These are phyloP conservation scores for Eutolmus rufibarbis DNA, from an alignment of 2,888 invertebrate species.

Conservation along the genomic window DNA sequence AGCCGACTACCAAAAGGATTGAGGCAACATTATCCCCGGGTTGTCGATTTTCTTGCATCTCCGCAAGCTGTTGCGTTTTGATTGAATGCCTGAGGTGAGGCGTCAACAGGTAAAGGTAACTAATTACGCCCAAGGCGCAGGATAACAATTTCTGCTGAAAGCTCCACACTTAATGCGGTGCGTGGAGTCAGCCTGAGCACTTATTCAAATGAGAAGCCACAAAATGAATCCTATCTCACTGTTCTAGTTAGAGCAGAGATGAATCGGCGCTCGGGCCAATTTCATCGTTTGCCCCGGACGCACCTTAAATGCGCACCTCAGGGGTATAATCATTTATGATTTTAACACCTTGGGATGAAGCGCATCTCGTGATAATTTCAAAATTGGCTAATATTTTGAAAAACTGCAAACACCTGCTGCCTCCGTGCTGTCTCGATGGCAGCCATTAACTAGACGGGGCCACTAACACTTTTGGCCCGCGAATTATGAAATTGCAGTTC, in stretches of 20 bases:
- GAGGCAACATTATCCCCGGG: background rate
- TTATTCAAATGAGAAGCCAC: slow-evolving; percentile 21
- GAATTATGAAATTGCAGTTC: background rate
- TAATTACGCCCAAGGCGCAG: background rate
- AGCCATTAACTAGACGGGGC: background rate
- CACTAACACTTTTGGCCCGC: background rate
- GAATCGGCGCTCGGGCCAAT: background rate
- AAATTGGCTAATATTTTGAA: background rate
- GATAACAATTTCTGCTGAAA: slow-evolving; percentile 21
- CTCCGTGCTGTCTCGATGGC: slow-evolving; percentile 10
- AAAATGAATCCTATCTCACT: background rate
- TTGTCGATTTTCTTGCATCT: background rate
- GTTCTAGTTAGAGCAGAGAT: background rate
- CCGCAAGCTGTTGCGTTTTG: background rate
- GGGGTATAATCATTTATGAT: slow-evolving; percentile 19
- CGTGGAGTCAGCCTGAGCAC: background rate
- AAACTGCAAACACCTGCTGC: slow-evolving; percentile 25
- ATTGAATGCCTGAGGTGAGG: background rate
- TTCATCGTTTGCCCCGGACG: background rate
- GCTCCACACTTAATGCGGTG: background rate
- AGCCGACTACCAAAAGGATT: background rate
- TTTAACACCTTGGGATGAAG: slow-evolving; percentile 3
- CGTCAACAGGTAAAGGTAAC: slow-evolving; percentile 8
- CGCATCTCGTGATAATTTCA: slow-evolving; percentile 5
- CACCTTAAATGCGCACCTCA: slow-evolving; percentile 12